Percentiles rank a stretch among this genome's conserved stretches.
Evolutionary conservation across 2,797 vertebrate species (phyloP).

Genomic region (Peromyscus attwateri): DNA sequence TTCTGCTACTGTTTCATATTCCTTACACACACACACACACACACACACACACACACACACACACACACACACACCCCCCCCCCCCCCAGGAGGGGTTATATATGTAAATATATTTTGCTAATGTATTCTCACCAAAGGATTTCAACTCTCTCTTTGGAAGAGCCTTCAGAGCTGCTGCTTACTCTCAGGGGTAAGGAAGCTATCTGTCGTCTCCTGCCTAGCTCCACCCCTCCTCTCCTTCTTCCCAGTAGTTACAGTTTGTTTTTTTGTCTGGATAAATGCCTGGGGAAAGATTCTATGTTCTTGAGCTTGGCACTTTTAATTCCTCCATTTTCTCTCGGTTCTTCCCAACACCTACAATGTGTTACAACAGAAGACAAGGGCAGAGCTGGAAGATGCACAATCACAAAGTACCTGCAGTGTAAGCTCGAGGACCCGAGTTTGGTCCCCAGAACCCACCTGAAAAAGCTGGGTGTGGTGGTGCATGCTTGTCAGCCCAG

Average conservation of each 20-base stretch:
- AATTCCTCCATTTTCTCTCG: conserved; percentile 74
- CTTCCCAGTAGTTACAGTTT: conserved; percentile 59
- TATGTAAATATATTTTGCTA: conserved; percentile 84
- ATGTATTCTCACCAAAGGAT: conserved; percentile 73
- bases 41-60: conserved; percentile 37
- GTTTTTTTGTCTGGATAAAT: conserved; percentile 52
- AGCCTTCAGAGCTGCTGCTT: not conserved
- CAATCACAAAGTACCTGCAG: not conserved
- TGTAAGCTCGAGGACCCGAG: not conserved
- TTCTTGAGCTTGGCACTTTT: conserved; percentile 36
- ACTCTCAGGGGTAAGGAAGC: conserved; percentile 19
- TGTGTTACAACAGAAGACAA: conserved; percentile 1
- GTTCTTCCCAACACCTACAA: not conserved
- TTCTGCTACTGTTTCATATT: conserved; percentile 89
- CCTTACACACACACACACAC: conserved; percentile 76
- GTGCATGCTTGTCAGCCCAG: not conserved
- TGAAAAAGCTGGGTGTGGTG: not conserved
- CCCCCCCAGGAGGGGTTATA: conserved; percentile 67
- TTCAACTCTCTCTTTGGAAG: conserved; percentile 66
- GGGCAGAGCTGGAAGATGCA: not conserved
- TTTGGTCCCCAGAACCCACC: not conserved
- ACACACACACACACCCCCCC: no score
- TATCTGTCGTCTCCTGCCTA: conserved; percentile 58
- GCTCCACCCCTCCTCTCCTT: conserved; percentile 53
- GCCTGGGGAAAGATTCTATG: conserved; percentile 57